Conservation (phyloP, 2,113 vertebrate genomes). For the Grammomys dolichurus region DNA sequence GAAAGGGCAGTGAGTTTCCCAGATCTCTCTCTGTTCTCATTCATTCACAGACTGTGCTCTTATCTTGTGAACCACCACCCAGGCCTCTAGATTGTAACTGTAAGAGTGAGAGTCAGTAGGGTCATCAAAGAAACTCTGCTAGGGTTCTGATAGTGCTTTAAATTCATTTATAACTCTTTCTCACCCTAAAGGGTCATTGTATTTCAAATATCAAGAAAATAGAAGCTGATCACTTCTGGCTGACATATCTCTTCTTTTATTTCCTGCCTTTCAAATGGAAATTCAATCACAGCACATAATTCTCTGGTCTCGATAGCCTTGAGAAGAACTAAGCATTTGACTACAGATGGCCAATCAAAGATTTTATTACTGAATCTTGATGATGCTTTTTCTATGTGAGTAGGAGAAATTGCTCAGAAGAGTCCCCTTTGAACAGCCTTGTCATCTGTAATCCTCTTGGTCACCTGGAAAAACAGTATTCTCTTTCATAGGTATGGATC, state of each 20-base stretch:
- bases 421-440: neutral
- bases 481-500: neutral
- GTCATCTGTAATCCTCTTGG: neutral
- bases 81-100: neutral
- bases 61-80: neutral
- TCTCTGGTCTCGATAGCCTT: neutral
- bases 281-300: neutral
- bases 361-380: slow-evolving; percentile 12
- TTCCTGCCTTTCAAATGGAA: slow-evolving; percentile 55
- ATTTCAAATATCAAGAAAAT: slow-evolving; percentile 37
- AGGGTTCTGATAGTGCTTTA: neutral
- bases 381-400: neutral
- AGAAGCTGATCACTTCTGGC: slow-evolving; percentile 17
- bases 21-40: no score
- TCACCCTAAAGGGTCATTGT: neutral
- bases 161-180: neutral
- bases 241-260: neutral
- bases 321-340: slow-evolving; percentile 30
- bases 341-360: neutral
- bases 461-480: neutral
- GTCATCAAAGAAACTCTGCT: neutral
- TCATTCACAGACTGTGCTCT: no score
- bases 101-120: neutral
- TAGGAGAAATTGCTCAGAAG: neutral
- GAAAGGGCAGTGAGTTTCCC: neutral